Base-by-base conservation (phyloP, 2,113 vertebrate genomes). In the Arothron firmamentum region DNA sequence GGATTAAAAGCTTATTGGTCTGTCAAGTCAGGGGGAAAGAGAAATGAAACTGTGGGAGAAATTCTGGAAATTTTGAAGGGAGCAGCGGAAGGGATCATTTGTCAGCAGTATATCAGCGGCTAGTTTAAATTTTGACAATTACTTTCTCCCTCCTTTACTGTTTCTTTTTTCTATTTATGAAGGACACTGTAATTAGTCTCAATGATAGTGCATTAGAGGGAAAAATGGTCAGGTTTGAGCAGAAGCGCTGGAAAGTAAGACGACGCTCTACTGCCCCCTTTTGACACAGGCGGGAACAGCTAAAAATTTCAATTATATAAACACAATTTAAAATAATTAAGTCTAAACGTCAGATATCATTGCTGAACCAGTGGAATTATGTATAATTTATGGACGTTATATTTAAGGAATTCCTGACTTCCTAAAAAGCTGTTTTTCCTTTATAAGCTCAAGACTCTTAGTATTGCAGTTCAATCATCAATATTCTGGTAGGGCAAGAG, bases 151-250 rank as follows among this genome's bases (percentile, higher is more conserved):
- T 62, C 48, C 71, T 7, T 31, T 5, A 31, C 5, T 7, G 28
- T 31, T 31, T 31, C 28, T 45, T 45, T 87, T 85, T 78, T 70
- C 67, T 84, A 80, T 81, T 85, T 78, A 87, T 81, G 83, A 90
- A 84, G 80, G 87, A 76, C 70, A 58, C 75, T 58, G 77, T 90
- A 91, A 91, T 91, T 90, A 89, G 76, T 91, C 90, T 86, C 90
- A 67, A 45, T 82, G 88, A 90, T 90, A 90, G 78, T 45, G 56
- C 41, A 25, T 12, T 23, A 57, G 50, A 34, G 43, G 52, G 59
- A 56, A 28, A 68, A 63, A 2, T 47, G 65, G 43, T 16, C 53
- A 18, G 31, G 68, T 38, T 55, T 52, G 54, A 3, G 69, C 31
- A 34, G 46, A n/a, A 5, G 28, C 42, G 42, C 42, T 15, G 43